phyloP scores from a whole-genome alignment of 2,888 invertebrate genomes.

The Meghimatium bilineatum region DNA sequence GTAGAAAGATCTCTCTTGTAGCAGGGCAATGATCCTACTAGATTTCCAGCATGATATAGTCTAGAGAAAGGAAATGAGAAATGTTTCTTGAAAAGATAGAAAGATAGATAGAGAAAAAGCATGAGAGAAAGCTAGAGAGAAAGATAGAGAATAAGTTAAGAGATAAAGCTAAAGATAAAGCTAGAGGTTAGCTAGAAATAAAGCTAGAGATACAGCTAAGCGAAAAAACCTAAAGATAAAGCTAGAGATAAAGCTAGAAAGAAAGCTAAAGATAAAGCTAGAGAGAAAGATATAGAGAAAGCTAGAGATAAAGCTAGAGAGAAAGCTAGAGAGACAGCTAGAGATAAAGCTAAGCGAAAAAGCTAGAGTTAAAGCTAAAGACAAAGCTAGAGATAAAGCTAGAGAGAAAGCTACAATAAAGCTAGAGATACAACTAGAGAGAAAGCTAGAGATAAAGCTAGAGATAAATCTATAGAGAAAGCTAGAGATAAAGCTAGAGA shows the following conservation, averaged over 20 bases:
- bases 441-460: slow-evolving; percentile 13
- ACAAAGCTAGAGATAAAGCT: background rate
- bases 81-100: too few relatives aligned
- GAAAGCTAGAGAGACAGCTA: background rate
- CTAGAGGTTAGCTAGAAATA: background rate
- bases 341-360: background rate
- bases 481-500: background rate
- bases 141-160: background rate
- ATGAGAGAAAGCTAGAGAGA: background rate
- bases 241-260: too few relatives aligned
- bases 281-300: background rate
- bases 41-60: too few relatives aligned
- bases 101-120: background rate
- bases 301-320: background rate
- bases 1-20: too few relatives aligned
- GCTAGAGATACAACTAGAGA: background rate
- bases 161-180: too few relatives aligned
- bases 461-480: background rate
- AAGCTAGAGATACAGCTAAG: background rate
- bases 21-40: too few relatives aligned
- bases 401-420: background rate
- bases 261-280: background rate
- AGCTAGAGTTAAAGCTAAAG: background rate
- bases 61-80: too few relatives aligned
- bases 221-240: background rate